These are phyloP conservation scores for Drosophila yakuba DNA, from an alignment of 1,140 invertebrate genomes.

Conservation along the genomic window DNA sequence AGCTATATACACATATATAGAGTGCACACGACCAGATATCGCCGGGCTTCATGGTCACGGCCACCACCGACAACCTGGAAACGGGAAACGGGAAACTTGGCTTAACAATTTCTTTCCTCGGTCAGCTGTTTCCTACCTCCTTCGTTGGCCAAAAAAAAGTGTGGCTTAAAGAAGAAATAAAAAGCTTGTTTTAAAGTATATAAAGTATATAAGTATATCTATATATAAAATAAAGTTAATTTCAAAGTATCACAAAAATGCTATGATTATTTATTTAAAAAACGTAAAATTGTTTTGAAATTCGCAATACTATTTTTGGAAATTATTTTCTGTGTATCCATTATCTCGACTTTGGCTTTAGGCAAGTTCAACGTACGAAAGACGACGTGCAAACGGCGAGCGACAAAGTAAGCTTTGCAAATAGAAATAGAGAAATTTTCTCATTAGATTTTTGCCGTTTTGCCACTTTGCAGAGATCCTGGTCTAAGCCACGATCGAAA, in stretches of 20 bases:
- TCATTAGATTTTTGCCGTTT: constrained; percentile 71
- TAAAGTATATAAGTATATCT: too few relatives aligned
- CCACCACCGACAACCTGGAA: constrained; percentile 61
- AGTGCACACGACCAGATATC: constrained; percentile 67
- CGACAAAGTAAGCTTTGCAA: constrained; percentile 44
- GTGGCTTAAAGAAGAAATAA: background rate
- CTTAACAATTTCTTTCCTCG: constrained; percentile 57
- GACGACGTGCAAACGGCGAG: constrained; percentile 53
- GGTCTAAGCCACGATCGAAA: constrained; percentile 41
- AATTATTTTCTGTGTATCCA: constrained; percentile 28
- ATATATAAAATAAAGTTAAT: too few relatives aligned
- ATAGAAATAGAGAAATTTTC: constrained; percentile 80
- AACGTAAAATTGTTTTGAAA: background rate
- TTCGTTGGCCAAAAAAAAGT: constrained; percentile 26
- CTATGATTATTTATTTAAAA: too few relatives aligned
- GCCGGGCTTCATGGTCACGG: constrained; percentile 69
- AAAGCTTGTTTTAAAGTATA: too few relatives aligned
- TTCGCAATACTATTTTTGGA: background rate
- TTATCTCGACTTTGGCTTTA: constrained; percentile 61
- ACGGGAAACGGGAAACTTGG: constrained; percentile 41
- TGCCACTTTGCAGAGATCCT: constrained; percentile 28
- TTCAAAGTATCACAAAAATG: too few relatives aligned
- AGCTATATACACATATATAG: constrained; percentile 16
- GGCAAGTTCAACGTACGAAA: constrained; percentile 74
- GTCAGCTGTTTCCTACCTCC: constrained; percentile 62